phyloP scores from a whole-genome alignment of 2,888 invertebrate genomes.

The Nomada goodeniana region DNA sequence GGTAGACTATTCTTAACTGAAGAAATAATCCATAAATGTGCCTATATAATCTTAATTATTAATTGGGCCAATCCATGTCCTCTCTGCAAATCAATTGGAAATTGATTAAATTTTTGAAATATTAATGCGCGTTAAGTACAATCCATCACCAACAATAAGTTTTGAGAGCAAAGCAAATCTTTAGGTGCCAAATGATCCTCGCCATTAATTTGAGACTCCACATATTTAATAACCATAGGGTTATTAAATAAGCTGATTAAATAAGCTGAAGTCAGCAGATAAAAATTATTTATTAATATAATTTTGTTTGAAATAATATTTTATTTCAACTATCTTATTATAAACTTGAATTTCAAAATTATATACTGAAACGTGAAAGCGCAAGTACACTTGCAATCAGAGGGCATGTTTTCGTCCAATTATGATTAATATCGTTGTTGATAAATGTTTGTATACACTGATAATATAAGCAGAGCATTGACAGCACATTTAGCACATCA shows the following conservation, averaged over 20 bases:
- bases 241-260: slow-evolving; percentile 12
- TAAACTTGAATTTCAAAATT: slow-evolving; percentile 4
- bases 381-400: slow-evolving; percentile 19
- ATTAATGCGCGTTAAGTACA: slow-evolving; percentile 17
- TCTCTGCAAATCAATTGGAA: slow-evolving; percentile 74
- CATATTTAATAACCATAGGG: slow-evolving; percentile 9
- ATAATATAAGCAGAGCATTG: slow-evolving; percentile 41
- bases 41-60: slow-evolving; percentile 43
- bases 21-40: slow-evolving; percentile 39
- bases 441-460: slow-evolving; percentile 46
- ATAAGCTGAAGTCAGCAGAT: slow-evolving; percentile 10
- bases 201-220: not conserved
- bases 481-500: slow-evolving; percentile 59
- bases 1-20: slow-evolving; percentile 26
- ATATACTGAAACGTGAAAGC: not conserved
- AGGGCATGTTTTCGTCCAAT: slow-evolving; percentile 29
- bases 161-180: slow-evolving; percentile 58
- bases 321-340: not conserved
- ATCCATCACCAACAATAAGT: slow-evolving; percentile 65
- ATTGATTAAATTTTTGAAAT: slow-evolving; percentile 51
- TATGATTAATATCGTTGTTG: not conserved
- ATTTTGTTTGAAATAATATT: slow-evolving; percentile 8
- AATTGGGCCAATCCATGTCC: slow-evolving; percentile 76
- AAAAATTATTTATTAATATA: slow-evolving; percentile 1
- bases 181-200: slow-evolving; percentile 11